Evolutionary conservation across 1,140 invertebrate species (phyloP).

Genomic region (Dendroctonus valens): DNA sequence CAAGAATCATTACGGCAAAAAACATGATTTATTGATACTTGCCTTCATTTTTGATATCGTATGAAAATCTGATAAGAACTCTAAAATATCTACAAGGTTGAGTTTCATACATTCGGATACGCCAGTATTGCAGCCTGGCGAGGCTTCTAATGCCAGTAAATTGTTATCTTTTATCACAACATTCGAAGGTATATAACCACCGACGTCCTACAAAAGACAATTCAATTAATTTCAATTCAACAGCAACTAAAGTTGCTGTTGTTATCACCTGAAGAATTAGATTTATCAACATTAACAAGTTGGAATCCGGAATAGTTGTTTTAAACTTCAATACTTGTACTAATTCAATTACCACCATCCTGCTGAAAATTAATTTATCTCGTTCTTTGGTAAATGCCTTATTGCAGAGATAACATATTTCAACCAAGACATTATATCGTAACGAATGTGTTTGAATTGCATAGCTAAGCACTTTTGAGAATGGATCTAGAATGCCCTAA

Average conservation of each 20-base stretch:
- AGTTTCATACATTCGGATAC: constrained; percentile 90
- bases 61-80: constrained; percentile 95
- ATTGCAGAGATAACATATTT: constrained; percentile 87
- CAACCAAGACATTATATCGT: constrained; percentile 79
- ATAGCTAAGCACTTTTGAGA: constrained; percentile 90
- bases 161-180: constrained; percentile 47
- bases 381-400: constrained; percentile 86
- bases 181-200: constrained; percentile 52
- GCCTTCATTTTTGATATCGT: constrained; percentile 96
- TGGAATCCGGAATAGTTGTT: constrained; percentile 88
- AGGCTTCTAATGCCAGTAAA: constrained; percentile 50
- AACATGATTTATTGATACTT: constrained; percentile 26
- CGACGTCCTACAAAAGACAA: constrained; percentile 64
- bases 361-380: constrained; percentile 87
- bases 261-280: constrained; percentile 73
- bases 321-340: constrained; percentile 96
- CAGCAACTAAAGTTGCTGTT: background rate
- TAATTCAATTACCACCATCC: constrained; percentile 90
- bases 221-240: constrained; percentile 21
- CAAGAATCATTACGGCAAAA: no score
- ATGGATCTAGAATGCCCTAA: constrained; percentile 86
- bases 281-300: constrained; percentile 88
- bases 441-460: constrained; percentile 86
- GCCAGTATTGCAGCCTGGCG: constrained; percentile 71
- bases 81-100: constrained; percentile 90